Evolutionary conservation across 2,888 invertebrate genomes (phyloP).

Genomic region (Tipula helvola): DNA sequence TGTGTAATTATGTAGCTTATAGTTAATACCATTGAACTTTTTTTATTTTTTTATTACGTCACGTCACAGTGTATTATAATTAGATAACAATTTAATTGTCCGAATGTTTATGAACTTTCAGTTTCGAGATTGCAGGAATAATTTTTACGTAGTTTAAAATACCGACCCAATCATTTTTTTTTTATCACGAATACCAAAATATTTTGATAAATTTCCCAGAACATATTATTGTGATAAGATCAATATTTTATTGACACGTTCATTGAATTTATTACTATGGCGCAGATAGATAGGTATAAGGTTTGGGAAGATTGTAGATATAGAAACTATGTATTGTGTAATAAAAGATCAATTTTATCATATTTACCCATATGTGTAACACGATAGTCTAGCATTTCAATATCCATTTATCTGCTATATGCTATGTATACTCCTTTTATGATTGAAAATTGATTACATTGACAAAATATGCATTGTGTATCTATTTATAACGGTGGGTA

Average conservation of each 20-base stretch:
- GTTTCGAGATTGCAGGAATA: neutral
- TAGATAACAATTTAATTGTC: neutral
- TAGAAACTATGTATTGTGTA: neutral
- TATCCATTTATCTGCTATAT: neutral
- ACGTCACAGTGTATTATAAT: neutral
- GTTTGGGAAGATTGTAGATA: neutral
- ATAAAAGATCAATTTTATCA: neutral
- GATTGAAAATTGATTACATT: neutral
- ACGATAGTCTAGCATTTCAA: neutral
- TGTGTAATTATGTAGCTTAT: neutral
- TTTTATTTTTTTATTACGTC: neutral
- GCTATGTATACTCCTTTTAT: neutral
- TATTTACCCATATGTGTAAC: neutral
- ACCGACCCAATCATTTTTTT: too few relatives aligned
- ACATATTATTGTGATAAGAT: neutral
- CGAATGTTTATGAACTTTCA: neutral
- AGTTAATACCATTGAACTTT: neutral
- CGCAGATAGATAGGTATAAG: neutral
- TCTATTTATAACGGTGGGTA: neutral
- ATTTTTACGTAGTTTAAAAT: too few relatives aligned
- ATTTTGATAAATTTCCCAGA: neutral
- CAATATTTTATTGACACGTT: neutral
- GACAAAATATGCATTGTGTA: neutral
- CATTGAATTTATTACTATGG: neutral
- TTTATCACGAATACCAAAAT: neutral